phyloP scores from a whole-genome alignment of 2,113 vertebrate species.

The Periophthalmodon schlosseri region DNA sequence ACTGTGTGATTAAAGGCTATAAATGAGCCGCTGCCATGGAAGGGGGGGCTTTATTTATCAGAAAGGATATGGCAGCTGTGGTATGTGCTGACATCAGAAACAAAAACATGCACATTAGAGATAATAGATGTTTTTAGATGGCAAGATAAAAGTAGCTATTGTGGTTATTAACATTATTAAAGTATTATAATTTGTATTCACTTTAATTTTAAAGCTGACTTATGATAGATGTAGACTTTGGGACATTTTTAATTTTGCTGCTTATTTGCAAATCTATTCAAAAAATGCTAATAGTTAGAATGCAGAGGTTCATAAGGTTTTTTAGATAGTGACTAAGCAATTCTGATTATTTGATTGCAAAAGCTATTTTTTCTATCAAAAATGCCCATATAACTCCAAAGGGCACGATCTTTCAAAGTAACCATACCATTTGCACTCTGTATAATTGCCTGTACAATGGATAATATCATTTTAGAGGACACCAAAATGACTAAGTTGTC shows the following conservation, averaged over 20 bases:
- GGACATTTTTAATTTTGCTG: too few relatives aligned
- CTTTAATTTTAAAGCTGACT: neutral
- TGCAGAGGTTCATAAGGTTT: too few relatives aligned
- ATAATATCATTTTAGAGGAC: neutral
- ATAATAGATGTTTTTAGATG: neutral
- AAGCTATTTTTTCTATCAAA: neutral
- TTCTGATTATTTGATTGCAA: neutral
- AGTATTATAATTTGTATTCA: too few relatives aligned
- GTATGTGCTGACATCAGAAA: neutral
- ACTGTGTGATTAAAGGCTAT: conserved; percentile 51
- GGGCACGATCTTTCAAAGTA: neutral
- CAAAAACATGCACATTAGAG: neutral
- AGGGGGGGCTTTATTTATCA: conserved; percentile 9
- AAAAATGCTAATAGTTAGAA: too few relatives aligned
- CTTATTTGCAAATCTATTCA: too few relatives aligned
- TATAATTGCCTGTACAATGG: neutral
- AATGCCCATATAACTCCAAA: neutral
- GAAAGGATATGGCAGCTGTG: conserved; percentile 4
- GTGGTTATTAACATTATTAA: too few relatives aligned
- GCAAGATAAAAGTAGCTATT: neutral
- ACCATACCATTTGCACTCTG: neutral
- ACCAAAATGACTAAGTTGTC: neutral
- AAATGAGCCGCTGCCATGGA: conserved; percentile 11
- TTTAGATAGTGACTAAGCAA: neutral
- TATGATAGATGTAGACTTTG: neutral